Conservation (phyloP, 2,888 invertebrate species). For the Limnephilus marmoratus region DNA sequence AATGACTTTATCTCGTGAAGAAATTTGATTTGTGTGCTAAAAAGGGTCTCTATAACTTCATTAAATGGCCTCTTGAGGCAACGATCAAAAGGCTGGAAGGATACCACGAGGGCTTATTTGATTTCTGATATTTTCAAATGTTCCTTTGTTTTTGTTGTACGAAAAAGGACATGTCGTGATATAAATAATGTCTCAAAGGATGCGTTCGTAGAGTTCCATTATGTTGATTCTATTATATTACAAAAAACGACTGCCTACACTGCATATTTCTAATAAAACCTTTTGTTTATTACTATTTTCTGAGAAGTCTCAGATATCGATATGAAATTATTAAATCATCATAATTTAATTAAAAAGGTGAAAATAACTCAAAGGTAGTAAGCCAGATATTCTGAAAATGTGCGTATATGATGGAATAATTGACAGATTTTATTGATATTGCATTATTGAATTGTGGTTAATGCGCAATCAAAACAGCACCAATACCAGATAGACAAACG, state of each 20-base stretch:
- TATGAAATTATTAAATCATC: not conserved
- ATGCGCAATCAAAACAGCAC: too few species aligned
- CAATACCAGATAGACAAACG: too few species aligned
- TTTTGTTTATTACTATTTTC: not conserved
- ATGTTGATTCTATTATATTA: not conserved
- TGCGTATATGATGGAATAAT: not conserved
- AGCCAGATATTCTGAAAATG: not conserved
- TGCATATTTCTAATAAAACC: not conserved
- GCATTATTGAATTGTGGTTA: not conserved
- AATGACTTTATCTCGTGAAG: constrained; percentile 7
- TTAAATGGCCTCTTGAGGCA: not conserved
- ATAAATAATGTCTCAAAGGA: not conserved
- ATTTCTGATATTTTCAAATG: constrained; percentile 12
- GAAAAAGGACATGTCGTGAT: not conserved
- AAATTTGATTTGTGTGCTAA: constrained; percentile 25
- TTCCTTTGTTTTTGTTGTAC: constrained; percentile 14
- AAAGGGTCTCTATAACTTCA: constrained; percentile 36
- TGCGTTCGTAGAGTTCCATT: not conserved
- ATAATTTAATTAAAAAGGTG: not conserved
- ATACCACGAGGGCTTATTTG: not conserved
- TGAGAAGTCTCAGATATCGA: not conserved
- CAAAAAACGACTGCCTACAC: not conserved
- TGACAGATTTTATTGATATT: too few species aligned
- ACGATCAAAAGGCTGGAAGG: not conserved
- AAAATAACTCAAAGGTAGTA: not conserved